phyloP scores from a whole-genome alignment of 1,140 invertebrate genomes.

The Tyrophagus putrescentiae region DNA sequence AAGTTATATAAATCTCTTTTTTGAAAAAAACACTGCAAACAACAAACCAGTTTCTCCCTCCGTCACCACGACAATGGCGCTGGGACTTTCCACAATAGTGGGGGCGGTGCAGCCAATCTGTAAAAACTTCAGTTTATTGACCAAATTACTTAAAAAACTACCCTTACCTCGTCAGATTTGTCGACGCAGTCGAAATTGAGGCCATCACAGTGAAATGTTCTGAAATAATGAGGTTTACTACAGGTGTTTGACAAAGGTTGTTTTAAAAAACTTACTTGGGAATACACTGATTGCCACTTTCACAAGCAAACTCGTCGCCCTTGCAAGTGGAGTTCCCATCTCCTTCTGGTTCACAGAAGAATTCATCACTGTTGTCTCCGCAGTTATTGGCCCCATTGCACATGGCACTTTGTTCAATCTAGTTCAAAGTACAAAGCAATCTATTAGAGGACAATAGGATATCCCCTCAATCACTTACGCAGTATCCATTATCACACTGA shows the following conservation, averaged over 20 bases:
- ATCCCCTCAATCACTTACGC: too few relatives aligned
- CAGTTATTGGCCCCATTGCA: slow-evolving; percentile 89
- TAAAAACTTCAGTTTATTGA: slow-evolving; percentile 14
- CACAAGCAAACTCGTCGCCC: slow-evolving; percentile 66
- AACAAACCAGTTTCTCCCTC: slow-evolving; percentile 43
- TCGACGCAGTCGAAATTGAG: slow-evolving; percentile 74
- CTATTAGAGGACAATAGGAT: not conserved
- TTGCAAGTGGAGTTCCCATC: slow-evolving; percentile 49
- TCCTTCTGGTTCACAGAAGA: slow-evolving; percentile 45
- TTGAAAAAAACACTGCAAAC: not conserved
- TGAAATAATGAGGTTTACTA: slow-evolving; percentile 28
- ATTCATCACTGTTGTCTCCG: slow-evolving; percentile 77
- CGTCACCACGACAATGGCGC: slow-evolving; percentile 45
- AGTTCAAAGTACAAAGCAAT: not conserved
- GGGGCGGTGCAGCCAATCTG: slow-evolving; percentile 40
- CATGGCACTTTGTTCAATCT: not conserved
- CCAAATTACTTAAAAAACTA: slow-evolving; percentile 49
- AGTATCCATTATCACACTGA: slow-evolving; percentile 67
- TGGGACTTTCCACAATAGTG: slow-evolving; percentile 49
- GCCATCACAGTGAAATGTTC: slow-evolving; percentile 80
- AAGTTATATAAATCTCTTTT: slow-evolving; percentile 1
- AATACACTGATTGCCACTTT: slow-evolving; percentile 54
- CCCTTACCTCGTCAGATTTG: slow-evolving; percentile 76
- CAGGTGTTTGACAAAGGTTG: not conserved
- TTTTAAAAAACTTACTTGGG: not conserved